phyloP scores from a whole-genome alignment of 1,140 invertebrate genomes.

The Melanaphis sacchari region DNA sequence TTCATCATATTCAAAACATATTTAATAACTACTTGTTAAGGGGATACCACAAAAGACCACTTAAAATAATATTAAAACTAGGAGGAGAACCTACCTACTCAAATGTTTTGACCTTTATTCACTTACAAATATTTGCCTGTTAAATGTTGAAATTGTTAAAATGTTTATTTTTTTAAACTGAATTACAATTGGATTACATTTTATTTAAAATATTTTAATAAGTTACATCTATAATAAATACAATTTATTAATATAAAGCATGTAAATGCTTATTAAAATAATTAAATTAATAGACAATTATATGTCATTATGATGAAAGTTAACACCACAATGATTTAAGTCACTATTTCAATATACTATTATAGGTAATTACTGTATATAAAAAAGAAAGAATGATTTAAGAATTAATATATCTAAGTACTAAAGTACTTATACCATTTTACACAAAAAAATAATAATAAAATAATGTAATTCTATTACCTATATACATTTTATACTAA shows the following conservation, averaged over 20 bases:
- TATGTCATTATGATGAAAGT: background rate
- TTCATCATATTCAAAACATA: background rate
- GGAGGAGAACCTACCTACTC: background rate
- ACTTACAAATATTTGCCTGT: background rate
- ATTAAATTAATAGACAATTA: background rate
- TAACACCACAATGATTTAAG: background rate
- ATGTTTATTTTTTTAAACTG: background rate
- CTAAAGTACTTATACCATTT: too few species aligned
- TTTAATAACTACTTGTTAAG: background rate
- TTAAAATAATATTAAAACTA: conserved; percentile 25
- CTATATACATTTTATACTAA: background rate
- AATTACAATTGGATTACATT: background rate
- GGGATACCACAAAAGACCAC: conserved; percentile 27
- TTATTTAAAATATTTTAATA: background rate
- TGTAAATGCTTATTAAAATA: background rate
- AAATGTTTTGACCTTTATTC: conserved; percentile 47
- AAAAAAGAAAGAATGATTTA: background rate
- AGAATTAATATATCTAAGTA: background rate
- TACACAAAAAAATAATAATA: background rate
- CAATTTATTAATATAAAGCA: background rate
- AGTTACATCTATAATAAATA: background rate
- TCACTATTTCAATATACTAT: too few species aligned
- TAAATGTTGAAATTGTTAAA: background rate
- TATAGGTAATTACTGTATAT: background rate
- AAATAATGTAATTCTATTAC: too few species aligned